Base-by-base conservation (phyloP, 2,797 vertebrate species). In the Hypotaenidia philippensis region DNA sequence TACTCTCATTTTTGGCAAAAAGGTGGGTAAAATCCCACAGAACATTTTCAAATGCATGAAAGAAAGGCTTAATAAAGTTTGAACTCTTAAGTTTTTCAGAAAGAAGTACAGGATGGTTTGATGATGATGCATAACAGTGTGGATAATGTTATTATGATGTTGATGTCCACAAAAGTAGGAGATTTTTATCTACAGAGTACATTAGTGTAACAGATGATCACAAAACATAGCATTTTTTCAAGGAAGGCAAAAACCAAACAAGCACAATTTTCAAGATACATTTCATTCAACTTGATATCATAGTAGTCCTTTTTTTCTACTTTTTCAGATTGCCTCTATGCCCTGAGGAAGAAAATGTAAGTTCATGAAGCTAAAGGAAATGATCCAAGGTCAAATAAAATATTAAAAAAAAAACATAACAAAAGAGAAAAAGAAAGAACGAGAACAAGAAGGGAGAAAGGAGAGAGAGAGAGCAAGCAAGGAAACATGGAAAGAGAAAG, bases 401-500 rank as follows among this genome's bases (percentile, higher is more conserved):
- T 38, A 36, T n/a, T n/a, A 34, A 11, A 5, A 22, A 21, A 45
- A 59, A 13, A 44, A 3, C 9, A 13, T 19, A 10, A 5, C 12
- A 26, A 41, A 25, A 23, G 41, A 55, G 41, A 17, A 16, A 23
- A 10, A 2, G 5, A 5, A 5, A 50, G n/a, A n/a, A n/a, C n/a
- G n/a, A n/a, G n/a, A n/a, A n/a, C n/a, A n/a, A n/a, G n/a, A n/a
- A n/a, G 40, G 40, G 40, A 40, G 15, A 40, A 14, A 40, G 40
- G 40, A 40, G 40, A 26, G 4, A 20, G 4, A 16, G 2, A 10
- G 3, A 29, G 8, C 11, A 8, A 34, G 10, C 9, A 13, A 21
- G 44, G 38, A 5, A 20, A 0, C 12, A 3, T 17, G 2, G 19
- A 4, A 15, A 2, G 9, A 3, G 22, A 22, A 34, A 25, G 7